A percentile compares a stretch with the other conserved stretches of the same genome.
Conservation (phyloP, 2,888 invertebrate species). For the Eristalis tenax region DNA sequence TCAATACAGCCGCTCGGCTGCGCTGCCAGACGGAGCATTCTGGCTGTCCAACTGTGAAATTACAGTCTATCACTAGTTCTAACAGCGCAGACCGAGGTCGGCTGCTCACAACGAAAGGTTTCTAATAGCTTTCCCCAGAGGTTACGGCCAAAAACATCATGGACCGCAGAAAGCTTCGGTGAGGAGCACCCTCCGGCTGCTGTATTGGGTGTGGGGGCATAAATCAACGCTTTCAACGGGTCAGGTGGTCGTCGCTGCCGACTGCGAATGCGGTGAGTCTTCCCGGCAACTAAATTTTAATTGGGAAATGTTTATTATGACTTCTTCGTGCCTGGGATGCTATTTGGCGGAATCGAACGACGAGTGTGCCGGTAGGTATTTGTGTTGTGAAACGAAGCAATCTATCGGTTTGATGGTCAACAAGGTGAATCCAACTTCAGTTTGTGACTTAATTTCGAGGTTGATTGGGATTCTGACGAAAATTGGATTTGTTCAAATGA, state of each 20-base stretch:
- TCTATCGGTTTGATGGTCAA: slow-evolving; percentile 23
- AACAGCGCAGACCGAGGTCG: neutral
- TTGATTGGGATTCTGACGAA: slow-evolving; percentile 8
- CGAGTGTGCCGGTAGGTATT: slow-evolving; percentile 3
- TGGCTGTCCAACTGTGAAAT: slow-evolving; percentile 36
- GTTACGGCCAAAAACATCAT: slow-evolving; percentile 57
- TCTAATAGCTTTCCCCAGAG: slow-evolving; percentile 40
- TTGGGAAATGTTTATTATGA: slow-evolving; percentile 46
- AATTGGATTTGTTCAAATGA: slow-evolving; percentile 2
- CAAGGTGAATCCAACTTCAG: neutral
- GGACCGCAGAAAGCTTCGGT: slow-evolving; percentile 2
- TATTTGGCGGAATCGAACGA: slow-evolving; percentile 23
- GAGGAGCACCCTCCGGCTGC: neutral
- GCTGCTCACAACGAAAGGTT: neutral
- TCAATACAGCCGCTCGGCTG: slow-evolving; percentile 21
- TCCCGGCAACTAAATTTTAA: slow-evolving; percentile 40
- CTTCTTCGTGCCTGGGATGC: slow-evolving; percentile 15
- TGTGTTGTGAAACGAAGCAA: slow-evolving; percentile 20
- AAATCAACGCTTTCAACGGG: slow-evolving; percentile 50
- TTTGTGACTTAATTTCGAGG: no score
- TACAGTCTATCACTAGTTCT: slow-evolving; percentile 32
- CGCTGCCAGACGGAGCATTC: neutral
- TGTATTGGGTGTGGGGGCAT: slow-evolving; percentile 43
- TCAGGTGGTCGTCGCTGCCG: slow-evolving; percentile 28
- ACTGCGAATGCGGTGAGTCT: neutral